phyloP scores from a whole-genome alignment of 1,140 invertebrate species.

The Tetramorium simillimum region DNA sequence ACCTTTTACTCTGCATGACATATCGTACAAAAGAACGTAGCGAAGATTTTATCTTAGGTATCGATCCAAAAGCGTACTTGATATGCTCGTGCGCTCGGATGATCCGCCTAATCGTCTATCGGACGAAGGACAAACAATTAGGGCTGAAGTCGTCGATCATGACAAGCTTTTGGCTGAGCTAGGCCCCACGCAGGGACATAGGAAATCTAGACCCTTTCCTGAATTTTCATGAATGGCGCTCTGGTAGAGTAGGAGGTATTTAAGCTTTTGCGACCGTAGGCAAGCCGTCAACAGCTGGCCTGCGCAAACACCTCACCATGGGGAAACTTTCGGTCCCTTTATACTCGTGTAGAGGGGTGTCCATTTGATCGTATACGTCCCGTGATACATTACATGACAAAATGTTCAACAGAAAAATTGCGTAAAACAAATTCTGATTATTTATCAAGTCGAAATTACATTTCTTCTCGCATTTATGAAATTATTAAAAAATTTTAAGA shows the following conservation, averaged over 20 bases:
- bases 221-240: conserved; percentile 62
- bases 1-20: background rate
- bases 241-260: conserved; percentile 63
- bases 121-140: conserved; percentile 57
- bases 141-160: conserved; percentile 57
- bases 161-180: conserved; percentile 53
- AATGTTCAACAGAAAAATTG: conserved; percentile 50
- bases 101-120: conserved; percentile 56
- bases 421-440: conserved; percentile 12
- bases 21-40: background rate
- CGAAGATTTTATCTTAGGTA: conserved; percentile 32
- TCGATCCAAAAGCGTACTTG: conserved; percentile 27
- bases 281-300: conserved; percentile 73
- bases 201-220: conserved; percentile 48
- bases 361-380: conserved; percentile 35
- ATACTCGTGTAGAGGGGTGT: conserved; percentile 56
- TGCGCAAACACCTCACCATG: conserved; percentile 69
- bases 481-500: background rate
- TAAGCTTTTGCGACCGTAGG: conserved; percentile 70
- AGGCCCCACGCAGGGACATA: conserved; percentile 20
- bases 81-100: conserved; percentile 30
- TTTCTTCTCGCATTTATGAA: background rate
- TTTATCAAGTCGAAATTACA: conserved; percentile 36
- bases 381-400: conserved; percentile 60
- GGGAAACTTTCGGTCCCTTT: conserved; percentile 72